Evolutionary conservation across 2,888 invertebrate genomes (phyloP), one percentile per base, ranked within the genome.

Genomic region (Oxycera nigricornis): DNA sequence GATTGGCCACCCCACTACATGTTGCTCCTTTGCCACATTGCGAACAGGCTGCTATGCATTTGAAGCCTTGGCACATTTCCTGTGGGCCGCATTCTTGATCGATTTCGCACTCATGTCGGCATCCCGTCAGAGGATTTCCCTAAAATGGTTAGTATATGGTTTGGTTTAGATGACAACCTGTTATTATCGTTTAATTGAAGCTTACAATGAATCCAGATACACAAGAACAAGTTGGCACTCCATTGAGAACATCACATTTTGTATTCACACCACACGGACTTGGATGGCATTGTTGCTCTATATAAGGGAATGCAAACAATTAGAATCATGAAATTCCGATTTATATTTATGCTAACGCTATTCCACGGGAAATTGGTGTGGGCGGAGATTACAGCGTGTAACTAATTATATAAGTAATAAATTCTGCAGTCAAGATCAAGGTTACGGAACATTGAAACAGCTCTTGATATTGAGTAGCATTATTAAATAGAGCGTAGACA

Each of bases 231-330:
- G 92, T 91, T 0, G 94, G 92, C 20, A 92, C 90, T 78, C 90
- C 90, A 82, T 91, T 91, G 55, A 91, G 86, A 9, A 93, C 92
- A 81, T 92, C 91, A 82, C 95, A 95, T 70, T 91, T 90, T 0
- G 94, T 94, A 84, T 95, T 94, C 50, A 82, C 80, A 6, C 94
- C 95, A 79, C 95, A 95, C 0, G 94, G 94, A 76, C 90, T 92
- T 14, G 93, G 94, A 80, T 92, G 91, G 82, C 94, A 95, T 55
- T 92, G 89, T 81, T 94, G 94, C 87, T 93, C 94, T 94, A 77
- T 11, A 80, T 79, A 76, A 76, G 73, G 75, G 67, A 75, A 74
- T 20, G 24, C 2, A 22, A 65, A 39, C 35, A 41, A 68, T 50
- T 52, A 17, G 14, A 57, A 57, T 20, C 59, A 39, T 72, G 17